Base-by-base conservation (phyloP, 1,140 invertebrate genomes). In the Cherax destructor region DNA sequence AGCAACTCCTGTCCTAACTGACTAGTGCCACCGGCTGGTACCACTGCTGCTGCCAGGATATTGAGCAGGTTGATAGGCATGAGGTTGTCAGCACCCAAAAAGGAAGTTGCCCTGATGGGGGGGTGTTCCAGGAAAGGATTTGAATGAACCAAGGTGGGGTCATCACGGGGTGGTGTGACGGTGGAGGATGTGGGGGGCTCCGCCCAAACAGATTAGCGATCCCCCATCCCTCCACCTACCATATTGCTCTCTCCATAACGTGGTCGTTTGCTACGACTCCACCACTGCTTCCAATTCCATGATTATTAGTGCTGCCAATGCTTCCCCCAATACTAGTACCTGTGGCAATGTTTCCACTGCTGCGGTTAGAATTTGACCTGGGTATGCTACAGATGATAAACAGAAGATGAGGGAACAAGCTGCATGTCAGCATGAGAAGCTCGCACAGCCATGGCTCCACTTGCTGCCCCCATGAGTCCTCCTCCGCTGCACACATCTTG, bases 401-500 rank as follows among this genome's bases (percentile, higher is more conserved):
- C 92, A 52, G 91, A 92, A 30, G 91, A 92, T 69, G 87, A 74
- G 18, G 92, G 72, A 49, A 86, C 83, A 47, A 88, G 77, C 74
- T 89, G 92, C 86, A 90, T 81, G 78, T 86, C 87, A 13, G 86
- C 24, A 65, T 87, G 90, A 76, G 90, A 49, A 24, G 89, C 41
- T 52, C 90, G 78, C 18, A 86, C 80, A 61, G 77, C 49, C 90
- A 91, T 91, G 21, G 77, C 61, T 30, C 84, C 79, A 83, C 89
- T 88, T 74, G 84, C 76, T 56, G 83, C 83, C n/a, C 76, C 89
- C 92, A 80, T 88, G 59, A 86, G 30, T 16, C 87, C 77, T 21
- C 86, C 81, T 50, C 91, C 92, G 84, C 91, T 85, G 76, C 92
- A 93, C 81, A 91, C 81, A 86, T 93, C 92, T 61, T 93, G 92